phyloP scores from a whole-genome alignment of 2,797 vertebrate species.

The Tenualosa ilisha region DNA sequence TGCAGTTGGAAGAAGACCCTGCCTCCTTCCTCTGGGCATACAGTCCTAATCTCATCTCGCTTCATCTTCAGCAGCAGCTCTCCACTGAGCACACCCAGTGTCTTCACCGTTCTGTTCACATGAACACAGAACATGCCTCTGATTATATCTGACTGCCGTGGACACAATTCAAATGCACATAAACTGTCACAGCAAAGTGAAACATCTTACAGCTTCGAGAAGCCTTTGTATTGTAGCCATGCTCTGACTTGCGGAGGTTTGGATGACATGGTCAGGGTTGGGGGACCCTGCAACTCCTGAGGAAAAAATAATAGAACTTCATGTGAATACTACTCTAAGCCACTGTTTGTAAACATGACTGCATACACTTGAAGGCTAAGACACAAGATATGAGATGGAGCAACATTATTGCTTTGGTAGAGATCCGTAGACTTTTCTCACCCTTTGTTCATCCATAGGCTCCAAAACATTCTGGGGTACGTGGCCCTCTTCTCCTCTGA shows the following conservation, averaged over 20 bases:
- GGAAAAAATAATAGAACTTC: constrained; percentile 13
- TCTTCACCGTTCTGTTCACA: constrained; percentile 76
- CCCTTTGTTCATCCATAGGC: constrained; percentile 39
- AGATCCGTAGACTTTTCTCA: not conserved
- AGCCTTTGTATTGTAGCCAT: constrained; percentile 84
- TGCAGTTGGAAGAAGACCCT: constrained; percentile 83
- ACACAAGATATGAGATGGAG: not conserved
- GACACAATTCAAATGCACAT: not conserved
- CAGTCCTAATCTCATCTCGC: constrained; percentile 70
- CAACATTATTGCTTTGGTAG: not conserved
- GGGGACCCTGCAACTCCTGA: constrained; percentile 48
- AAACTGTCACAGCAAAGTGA: not conserved
- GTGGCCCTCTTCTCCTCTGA: constrained; percentile 67
- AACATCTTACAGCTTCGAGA: constrained; percentile 79
- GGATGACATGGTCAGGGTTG: constrained; percentile 72
- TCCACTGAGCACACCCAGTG: constrained; percentile 79
- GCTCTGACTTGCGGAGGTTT: constrained; percentile 80
- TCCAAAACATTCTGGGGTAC: constrained; percentile 87
- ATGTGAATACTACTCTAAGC: not conserved
- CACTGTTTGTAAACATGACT: not conserved
- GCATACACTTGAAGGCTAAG: not conserved
- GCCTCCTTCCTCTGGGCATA: constrained; percentile 87
- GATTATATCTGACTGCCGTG: not conserved
- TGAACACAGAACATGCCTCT: not conserved
- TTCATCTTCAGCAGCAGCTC: constrained; percentile 78